phyloP scores from a whole-genome alignment of 2,888 invertebrate species.

The Corbicula japonica region DNA sequence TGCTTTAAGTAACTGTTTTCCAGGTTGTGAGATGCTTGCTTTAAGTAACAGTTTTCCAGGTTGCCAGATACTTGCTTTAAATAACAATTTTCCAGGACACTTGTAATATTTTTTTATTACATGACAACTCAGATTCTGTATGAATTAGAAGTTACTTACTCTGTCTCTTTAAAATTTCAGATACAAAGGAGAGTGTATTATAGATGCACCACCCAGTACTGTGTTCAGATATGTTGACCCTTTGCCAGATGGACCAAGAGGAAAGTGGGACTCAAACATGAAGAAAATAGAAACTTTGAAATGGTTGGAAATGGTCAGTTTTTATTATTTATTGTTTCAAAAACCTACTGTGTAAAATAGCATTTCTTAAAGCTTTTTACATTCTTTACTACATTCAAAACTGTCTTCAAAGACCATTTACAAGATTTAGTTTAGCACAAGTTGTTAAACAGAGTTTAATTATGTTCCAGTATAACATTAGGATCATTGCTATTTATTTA shows the following conservation, averaged over 20 bases:
- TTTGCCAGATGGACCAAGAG: constrained; percentile 77
- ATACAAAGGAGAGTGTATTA: constrained; percentile 82
- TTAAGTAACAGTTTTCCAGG: neutral
- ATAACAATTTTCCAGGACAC: neutral
- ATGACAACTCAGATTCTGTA: neutral
- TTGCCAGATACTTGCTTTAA: neutral
- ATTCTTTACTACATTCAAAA: too few relatives aligned
- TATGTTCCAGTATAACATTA: too few relatives aligned
- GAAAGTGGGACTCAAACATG: constrained; percentile 84
- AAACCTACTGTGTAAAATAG: too few relatives aligned
- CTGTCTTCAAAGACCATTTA: too few relatives aligned
- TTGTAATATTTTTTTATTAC: neutral
- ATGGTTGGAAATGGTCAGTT: constrained; percentile 76
- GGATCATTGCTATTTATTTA: too few relatives aligned
- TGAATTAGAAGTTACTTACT: neutral
- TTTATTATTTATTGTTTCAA: too few relatives aligned
- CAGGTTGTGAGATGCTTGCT: neutral
- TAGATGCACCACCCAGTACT: constrained; percentile 80
- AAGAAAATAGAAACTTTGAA: constrained; percentile 81
- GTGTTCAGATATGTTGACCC: constrained; percentile 85
- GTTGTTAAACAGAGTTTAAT: too few relatives aligned
- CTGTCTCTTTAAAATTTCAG: constrained; percentile 64
- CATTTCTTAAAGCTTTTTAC: too few relatives aligned
- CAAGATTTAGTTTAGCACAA: too few relatives aligned
- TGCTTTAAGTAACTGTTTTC: neutral